Conservation (phyloP, 2,888 invertebrate species). For the Mythimna pallens region DNA sequence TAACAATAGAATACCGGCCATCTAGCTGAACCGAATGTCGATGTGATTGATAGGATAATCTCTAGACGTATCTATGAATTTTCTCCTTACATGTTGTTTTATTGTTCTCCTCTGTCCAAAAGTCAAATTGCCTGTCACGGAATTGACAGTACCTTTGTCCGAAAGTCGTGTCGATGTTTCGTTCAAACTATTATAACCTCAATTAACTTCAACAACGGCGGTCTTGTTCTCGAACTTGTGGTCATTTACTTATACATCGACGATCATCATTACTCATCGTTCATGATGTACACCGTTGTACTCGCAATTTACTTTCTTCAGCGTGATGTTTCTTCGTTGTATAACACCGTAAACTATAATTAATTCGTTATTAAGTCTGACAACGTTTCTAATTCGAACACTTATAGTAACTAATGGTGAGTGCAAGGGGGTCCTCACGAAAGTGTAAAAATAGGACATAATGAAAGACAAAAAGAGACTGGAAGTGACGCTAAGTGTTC, state of each 20-base stretch:
- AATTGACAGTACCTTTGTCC: conserved; percentile 84
- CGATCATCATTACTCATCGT: conserved; percentile 82
- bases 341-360: conserved; percentile 74
- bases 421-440: conserved; percentile 59
- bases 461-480: conserved; percentile 88
- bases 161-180: conserved; percentile 80
- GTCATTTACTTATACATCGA: conserved; percentile 83
- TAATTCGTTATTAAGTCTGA: conserved; percentile 73
- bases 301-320: conserved; percentile 83
- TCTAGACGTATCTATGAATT: conserved; percentile 73
- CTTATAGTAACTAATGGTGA: conserved; percentile 69
- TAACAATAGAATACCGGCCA: neutral
- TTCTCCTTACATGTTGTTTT: conserved; percentile 77
- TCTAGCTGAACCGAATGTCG: conserved; percentile 5
- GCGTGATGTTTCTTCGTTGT: conserved; percentile 75
- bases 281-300: conserved; percentile 76
- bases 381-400: conserved; percentile 70
- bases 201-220: conserved; percentile 81
- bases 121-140: conserved; percentile 69
- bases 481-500: conserved; percentile 87
- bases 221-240: conserved; percentile 81
- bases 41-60: conserved; percentile 68
- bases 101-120: conserved; percentile 74
- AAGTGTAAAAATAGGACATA: conserved; percentile 66
- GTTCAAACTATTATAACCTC: conserved; percentile 82